phyloP scores from a whole-genome alignment of 2,888 invertebrate species.

The Drosophila pseudotalamancana region DNA sequence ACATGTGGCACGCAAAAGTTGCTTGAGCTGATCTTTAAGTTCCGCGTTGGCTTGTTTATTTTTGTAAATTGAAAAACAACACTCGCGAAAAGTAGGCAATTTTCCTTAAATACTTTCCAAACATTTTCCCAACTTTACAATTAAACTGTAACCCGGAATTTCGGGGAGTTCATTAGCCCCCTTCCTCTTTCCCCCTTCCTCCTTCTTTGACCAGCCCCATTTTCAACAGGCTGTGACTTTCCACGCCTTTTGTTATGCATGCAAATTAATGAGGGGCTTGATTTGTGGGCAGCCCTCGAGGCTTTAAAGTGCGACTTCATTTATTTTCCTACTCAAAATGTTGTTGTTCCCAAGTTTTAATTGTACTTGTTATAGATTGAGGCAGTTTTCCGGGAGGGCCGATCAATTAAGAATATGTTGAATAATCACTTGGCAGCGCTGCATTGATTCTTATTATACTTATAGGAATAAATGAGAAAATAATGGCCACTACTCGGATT shows the following conservation, averaged over 20 bases:
- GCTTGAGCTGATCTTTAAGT: not conserved
- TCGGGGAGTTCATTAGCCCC: conserved; percentile 28
- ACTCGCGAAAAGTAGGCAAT: conserved; percentile 29
- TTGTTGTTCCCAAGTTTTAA: conserved; percentile 55
- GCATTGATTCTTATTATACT: not conserved
- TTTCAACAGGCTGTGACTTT: conserved; percentile 44
- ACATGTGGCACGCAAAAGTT: conserved; percentile 42
- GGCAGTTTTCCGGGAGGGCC: not conserved
- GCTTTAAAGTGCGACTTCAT: conserved; percentile 19
- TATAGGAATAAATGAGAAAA: not conserved
- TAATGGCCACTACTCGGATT: too few relatives aligned
- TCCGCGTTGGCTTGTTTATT: conserved; percentile 48
- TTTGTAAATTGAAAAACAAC: conserved; percentile 62
- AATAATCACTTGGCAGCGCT: not conserved
- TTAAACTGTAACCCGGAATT: conserved; percentile 20
- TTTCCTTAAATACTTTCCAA: conserved; percentile 31
- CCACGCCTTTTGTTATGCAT: conserved; percentile 48
- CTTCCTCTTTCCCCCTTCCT: not conserved
- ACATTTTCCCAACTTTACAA: conserved; percentile 23
- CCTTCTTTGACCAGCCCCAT: conserved; percentile 31
- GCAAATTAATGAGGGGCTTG: conserved; percentile 74
- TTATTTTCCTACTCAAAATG: conserved; percentile 48
- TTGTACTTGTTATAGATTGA: conserved; percentile 38
- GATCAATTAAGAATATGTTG: not conserved
- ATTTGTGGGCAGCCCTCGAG: conserved; percentile 27